phyloP scores from a whole-genome alignment of 2,113 vertebrate species.

The Tachuris rubrigastra region DNA sequence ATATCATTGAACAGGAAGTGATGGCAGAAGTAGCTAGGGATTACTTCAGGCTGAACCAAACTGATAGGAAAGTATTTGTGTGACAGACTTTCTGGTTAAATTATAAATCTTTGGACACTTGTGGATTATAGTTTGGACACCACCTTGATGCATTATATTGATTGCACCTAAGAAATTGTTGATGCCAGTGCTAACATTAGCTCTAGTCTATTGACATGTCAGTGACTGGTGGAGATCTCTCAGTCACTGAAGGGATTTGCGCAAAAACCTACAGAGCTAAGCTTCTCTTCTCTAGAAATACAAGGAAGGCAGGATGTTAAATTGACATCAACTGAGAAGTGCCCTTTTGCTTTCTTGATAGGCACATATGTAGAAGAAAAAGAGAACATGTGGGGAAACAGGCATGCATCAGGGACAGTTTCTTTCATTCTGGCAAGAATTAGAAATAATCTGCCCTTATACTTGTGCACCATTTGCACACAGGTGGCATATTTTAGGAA shows the following conservation, averaged over 20 bases:
- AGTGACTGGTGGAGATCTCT: background rate
- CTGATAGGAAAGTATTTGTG: background rate
- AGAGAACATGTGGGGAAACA: background rate
- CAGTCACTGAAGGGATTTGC: background rate
- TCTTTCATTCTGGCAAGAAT: background rate
- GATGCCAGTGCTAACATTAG: background rate
- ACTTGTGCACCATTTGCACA: background rate
- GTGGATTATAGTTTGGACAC: background rate
- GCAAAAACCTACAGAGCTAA: background rate
- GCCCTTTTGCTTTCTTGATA: background rate
- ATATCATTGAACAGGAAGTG: fast-evolving
- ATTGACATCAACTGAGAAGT: background rate
- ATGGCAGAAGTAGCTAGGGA: background rate
- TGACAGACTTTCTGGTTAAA: background rate
- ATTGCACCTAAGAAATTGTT: background rate
- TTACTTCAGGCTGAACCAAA: background rate
- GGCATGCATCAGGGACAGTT: background rate
- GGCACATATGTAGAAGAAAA: background rate
- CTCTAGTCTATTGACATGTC: background rate
- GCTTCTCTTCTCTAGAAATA: background rate
- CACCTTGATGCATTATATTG: background rate
- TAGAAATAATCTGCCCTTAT: background rate
- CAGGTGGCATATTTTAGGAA: background rate
- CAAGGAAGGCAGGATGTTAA: background rate
- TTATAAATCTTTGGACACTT: background rate